Percentiles rank a stretch among this genome's conserved stretches.
These are phyloP conservation scores for Agraylea sexmaculata DNA, from an alignment of 1,140 invertebrate genomes.

Conservation along the genomic window DNA sequence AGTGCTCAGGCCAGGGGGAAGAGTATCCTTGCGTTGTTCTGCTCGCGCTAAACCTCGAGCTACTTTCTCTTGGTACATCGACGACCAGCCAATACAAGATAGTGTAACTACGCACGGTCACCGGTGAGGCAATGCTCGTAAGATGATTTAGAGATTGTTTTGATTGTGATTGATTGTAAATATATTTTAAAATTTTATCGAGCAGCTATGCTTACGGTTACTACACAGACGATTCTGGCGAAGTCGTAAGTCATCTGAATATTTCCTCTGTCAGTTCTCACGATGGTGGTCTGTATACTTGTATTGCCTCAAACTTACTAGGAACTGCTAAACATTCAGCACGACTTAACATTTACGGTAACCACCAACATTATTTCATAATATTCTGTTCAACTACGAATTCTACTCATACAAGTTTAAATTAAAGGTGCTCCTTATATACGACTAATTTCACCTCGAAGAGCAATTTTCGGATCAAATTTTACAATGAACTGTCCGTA, in stretches of 20 bases:
- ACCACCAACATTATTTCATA: conserved; percentile 7
- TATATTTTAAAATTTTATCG: conserved; percentile 7
- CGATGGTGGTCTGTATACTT: conserved; percentile 62
- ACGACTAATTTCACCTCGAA: conserved; percentile 52
- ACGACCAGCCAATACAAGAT: conserved; percentile 48
- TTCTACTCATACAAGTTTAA: conserved; percentile 17
- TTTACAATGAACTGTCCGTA: conserved; percentile 56
- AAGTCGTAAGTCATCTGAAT: conserved; percentile 30
- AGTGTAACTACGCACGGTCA: conserved; percentile 26
- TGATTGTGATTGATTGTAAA: conserved; percentile 1
- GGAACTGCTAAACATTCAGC: conserved; percentile 56
- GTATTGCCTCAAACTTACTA: conserved; percentile 40
- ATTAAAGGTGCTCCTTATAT: conserved; percentile 52
- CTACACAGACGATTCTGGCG: conserved; percentile 20
- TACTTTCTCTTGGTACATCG: conserved; percentile 61
- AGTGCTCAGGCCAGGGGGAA: conserved; percentile 55
- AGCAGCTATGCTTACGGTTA: conserved; percentile 15
- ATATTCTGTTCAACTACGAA: conserved; percentile 1
- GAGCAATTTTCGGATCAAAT: conserved; percentile 53
- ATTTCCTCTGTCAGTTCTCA: conserved; percentile 48
- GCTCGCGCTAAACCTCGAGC: conserved; percentile 69
- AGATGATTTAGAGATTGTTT: background rate
- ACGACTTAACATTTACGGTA: conserved; percentile 54
- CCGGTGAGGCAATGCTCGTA: conserved; percentile 13
- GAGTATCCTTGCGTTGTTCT: conserved; percentile 61